Conservation (phyloP, 2,797 vertebrate genomes). For the Danio albolineatus region DNA sequence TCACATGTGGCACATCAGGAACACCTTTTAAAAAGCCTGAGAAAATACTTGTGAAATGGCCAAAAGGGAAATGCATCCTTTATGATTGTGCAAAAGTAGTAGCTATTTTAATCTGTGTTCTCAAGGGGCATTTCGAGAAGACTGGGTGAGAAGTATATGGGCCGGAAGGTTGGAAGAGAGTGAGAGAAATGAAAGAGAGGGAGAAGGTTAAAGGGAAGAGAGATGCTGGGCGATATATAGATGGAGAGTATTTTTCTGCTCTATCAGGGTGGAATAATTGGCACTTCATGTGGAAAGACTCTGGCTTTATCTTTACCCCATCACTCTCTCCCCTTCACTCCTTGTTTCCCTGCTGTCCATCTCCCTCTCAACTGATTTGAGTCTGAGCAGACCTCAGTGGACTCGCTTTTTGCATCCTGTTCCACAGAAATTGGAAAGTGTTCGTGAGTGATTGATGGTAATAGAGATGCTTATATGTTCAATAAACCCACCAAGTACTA, state of each 20-base stretch:
- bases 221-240: background rate
- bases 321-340: constrained; percentile 11
- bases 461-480: constrained; percentile 5
- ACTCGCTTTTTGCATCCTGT: constrained; percentile 39
- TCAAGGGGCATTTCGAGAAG: constrained; percentile 24
- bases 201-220: constrained; percentile 30
- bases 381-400: constrained; percentile 15
- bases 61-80: constrained; percentile 1
- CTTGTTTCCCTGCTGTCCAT: constrained; percentile 5
- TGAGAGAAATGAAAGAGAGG: constrained; percentile 14
- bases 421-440: constrained; percentile 4
- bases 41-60: background rate
- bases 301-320: constrained; percentile 17
- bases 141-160: constrained; percentile 32
- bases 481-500: constrained; percentile 5
- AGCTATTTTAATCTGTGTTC: constrained; percentile 35
- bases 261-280: constrained; percentile 54
- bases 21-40: background rate
- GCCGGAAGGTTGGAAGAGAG: constrained; percentile 13
- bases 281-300: constrained; percentile 42
- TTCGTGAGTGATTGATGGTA: constrained; percentile 16
- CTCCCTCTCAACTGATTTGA: constrained; percentile 1
- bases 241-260: constrained; percentile 46
- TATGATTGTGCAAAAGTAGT: background rate
- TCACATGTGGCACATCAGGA: background rate